Evolutionary conservation across 1,140 invertebrate genomes (phyloP), one percentile per base, ranked within the genome.

Genomic region (Piezodorus guildinii): DNA sequence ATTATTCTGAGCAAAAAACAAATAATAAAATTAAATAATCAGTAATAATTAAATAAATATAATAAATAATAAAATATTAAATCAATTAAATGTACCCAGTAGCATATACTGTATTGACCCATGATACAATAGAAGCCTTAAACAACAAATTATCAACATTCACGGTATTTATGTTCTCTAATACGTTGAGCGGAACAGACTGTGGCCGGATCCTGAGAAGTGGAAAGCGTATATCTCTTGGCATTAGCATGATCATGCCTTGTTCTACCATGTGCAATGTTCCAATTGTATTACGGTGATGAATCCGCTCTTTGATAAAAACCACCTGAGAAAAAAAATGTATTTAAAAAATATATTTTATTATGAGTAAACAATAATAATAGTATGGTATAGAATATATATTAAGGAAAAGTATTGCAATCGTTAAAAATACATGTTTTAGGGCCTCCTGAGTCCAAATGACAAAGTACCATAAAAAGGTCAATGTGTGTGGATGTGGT

Each of bases 1-100:
- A 84, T 67, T 54, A 94, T 75, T 68, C 77, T 77, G 4, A 30
- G 58, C 60, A 12, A 27, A 19, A 25, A 25, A 54, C 1, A 25
- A 43, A 16, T 51, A 16, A 52, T 9, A 21, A 9, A 54, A 63
- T 54, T 56, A 21, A 51, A 54, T 10, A 16, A 10, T 30, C 14
- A 3, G 14, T 8, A 51, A 49, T 21, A 51, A 17, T 52, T 9
- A n/a, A 54, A 34, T 4, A 52, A 1, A 17, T 5, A 34, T 10
- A 19, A 54, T 3, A 30, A 8, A 52, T 16, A 16, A 27, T 52
- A 27, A 17, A 46, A 5, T 16, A 56, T 21, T 58, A 10, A 49
- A 3, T 39, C 3, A 61, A 27, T 27, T 23, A 25, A 23, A 25
- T 15, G 1, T 56, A 56, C 52, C 52, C 52, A 56, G 25, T 56